phyloP scores from a whole-genome alignment of 2,113 vertebrate genomes.

The Mormyrus iriodes region DNA sequence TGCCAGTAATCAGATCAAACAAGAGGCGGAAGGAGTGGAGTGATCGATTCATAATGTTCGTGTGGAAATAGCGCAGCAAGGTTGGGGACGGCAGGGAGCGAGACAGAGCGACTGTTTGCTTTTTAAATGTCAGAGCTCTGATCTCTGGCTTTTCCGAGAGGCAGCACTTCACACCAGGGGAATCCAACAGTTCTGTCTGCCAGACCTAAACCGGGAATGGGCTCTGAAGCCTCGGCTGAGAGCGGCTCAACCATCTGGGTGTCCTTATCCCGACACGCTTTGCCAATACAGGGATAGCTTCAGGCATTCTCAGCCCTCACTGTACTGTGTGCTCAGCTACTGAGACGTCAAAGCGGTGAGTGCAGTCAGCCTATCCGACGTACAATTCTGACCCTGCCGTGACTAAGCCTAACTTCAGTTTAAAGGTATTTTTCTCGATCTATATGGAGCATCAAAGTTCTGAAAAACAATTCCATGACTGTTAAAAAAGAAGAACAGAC shows the following conservation, averaged over 20 bases:
- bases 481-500: background rate
- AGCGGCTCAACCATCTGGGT: background rate
- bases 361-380: background rate
- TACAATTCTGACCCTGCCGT: background rate
- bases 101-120: background rate
- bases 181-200: background rate
- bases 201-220: background rate
- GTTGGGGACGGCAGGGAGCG: background rate
- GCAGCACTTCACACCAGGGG: background rate
- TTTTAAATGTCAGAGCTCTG: background rate
- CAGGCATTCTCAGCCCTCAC: background rate
- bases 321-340: background rate
- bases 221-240: background rate
- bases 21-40: background rate
- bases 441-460: background rate
- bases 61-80: background rate
- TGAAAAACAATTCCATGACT: background rate
- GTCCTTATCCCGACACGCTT: background rate
- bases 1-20: background rate
- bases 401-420: background rate
- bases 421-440: background rate
- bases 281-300: background rate
- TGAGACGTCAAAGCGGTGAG: background rate
- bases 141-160: background rate
- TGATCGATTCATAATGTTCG: background rate